Base-by-base conservation (phyloP, 1,140 invertebrate species). In the Drosophila equinoxialis region DNA sequence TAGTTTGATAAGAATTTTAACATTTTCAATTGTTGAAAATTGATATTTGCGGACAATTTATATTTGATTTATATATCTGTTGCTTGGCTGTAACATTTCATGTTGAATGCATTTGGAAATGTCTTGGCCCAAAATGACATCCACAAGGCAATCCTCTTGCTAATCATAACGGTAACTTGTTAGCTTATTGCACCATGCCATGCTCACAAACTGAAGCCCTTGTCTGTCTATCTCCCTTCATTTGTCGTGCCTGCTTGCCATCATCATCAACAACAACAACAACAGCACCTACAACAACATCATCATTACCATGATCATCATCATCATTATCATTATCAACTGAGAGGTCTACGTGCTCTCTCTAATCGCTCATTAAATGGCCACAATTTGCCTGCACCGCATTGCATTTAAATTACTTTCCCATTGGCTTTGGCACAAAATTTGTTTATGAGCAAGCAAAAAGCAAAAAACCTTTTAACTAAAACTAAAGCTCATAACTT, bases 401-500 rank as follows among this genome's bases (percentile, higher is more conserved):
- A 63, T 67, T 85, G 81, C 82, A 86, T 86, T 86, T 86, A 86
- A 86, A 86, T 82, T 76, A 82, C 82, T 86, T 86, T 86, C 82
- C 82, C 82, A 86, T 75, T 86, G 74, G 70, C 66, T 62, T 55
- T 71, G 70, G 37, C 73, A 55, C 57, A 35, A 71, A 86, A 86
- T 87, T 86, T 86, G 82, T 86, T 86, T 86, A 82, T 82, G 82
- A 82, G 75, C 74, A 85, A 37, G 74, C 79, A 41, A 68, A 23
- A 51, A 48, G 6, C 6, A 48, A 48, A 80, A 79, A 76, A 79
- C 82, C 82, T 86, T 86, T 86, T 86, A 86, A 86, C 82, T 86
- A 86, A 86, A 86, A 87, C 82, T 86, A 77, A 86, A 86, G 72
- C 82, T 86, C 82, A 86, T 87, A 86, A 82, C 82, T 86, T 74